Evolutionary conservation across 2,797 vertebrate species (phyloP), one percentile per base, ranked within the genome.

Genomic region (Luscinia megarhynchos): DNA sequence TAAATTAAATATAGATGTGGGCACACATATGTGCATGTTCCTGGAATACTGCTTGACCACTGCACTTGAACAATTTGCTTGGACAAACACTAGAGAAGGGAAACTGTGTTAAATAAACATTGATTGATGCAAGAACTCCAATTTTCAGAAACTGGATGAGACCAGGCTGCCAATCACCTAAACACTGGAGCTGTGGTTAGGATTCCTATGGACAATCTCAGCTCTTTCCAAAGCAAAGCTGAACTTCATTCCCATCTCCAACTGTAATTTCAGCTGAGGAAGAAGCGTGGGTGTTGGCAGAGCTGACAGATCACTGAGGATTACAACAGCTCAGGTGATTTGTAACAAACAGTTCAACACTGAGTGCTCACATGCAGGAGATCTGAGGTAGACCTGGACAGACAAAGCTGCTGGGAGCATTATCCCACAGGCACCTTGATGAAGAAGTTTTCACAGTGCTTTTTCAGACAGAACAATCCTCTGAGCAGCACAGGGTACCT

Each of bases 401-500:
- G 72, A 81, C 11, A 84, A 78, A 26, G 16, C 15, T 55, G 40
- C 4, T 46, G 16, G 41, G 38, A 59, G 22, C 1, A 29, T 36
- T 32, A 69, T 27, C 77, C 84, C 57, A 40, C 8, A 43, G 30
- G 24, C 8, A 66, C 23, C 55, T 75, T 50, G 30, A 67, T 21
- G n/a, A 51, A 62, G 20, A 24, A 34, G 24, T 45, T 58, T 57
- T n/a, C 46, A 30, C 4, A 22, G 6, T 1, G 10, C 15, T 58
- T 50, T 64, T 58, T 21, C 34, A 83, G 34, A 9, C 63, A 41
- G 11, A 74, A 34, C 32, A 43, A 24, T 10, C 50, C 54, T 74
- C 10, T 24, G 19, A n/a, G 73, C 38, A n/a, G 34, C 22, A 15
- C 1, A 15, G 0, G 0, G 48, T 11, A 70, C 38, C 53, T 77